phyloP scores from a whole-genome alignment of 1,140 invertebrate species.

The Cheumatopsyche charites region DNA sequence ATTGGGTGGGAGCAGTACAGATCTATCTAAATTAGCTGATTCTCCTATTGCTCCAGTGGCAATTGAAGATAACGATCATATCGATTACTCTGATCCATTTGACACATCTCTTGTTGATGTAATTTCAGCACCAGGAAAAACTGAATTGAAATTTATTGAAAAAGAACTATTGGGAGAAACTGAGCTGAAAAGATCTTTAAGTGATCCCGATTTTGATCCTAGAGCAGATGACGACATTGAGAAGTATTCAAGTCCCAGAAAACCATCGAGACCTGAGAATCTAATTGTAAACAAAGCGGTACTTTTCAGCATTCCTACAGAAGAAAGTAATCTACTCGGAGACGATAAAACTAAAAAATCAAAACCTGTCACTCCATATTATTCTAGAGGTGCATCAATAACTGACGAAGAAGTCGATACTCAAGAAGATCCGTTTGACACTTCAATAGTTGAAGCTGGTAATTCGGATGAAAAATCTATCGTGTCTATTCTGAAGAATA shows the following conservation, averaged over 20 bases:
- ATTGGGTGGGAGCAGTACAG: constrained; percentile 75
- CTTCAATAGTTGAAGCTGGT: constrained; percentile 65
- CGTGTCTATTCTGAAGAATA: constrained; percentile 44
- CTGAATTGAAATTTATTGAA: constrained; percentile 80
- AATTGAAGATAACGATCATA: constrained; percentile 60
- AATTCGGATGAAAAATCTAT: constrained; percentile 10
- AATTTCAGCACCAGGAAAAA: constrained; percentile 72
- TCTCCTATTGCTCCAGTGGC: constrained; percentile 68
- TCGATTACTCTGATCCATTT: constrained; percentile 80
- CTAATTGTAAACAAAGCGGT: constrained; percentile 70
- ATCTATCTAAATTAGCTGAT: constrained; percentile 72
- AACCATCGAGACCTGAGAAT: constrained; percentile 66
- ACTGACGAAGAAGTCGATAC: constrained; percentile 61
- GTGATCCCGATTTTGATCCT: constrained; percentile 79
- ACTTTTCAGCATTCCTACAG: constrained; percentile 70
- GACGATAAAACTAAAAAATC: constrained; percentile 51
- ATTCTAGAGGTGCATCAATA: constrained; percentile 66
- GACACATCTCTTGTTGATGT: constrained; percentile 80
- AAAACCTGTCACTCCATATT: constrained; percentile 79
- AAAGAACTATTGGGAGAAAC: constrained; percentile 71
- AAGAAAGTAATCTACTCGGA: constrained; percentile 43
- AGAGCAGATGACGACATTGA: constrained; percentile 62
- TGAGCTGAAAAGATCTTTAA: constrained; percentile 61
- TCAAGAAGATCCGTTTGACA: constrained; percentile 59
- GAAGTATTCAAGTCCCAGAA: constrained; percentile 51